Conservation (phyloP, 2,888 invertebrate species). For the Flabesymbios commensalis region DNA sequence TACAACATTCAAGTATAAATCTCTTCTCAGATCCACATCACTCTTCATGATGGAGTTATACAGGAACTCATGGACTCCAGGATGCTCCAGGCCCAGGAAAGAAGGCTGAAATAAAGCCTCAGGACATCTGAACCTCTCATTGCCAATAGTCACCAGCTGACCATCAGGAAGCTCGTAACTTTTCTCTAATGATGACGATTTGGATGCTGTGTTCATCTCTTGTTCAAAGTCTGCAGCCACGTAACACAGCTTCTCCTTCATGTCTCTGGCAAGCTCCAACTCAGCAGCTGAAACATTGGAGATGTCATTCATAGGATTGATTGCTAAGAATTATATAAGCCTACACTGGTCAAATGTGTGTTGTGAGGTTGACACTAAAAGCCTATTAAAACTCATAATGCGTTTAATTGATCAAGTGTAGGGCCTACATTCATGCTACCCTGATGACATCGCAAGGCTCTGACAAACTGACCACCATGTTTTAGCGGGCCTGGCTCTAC, state of each 20-base stretch:
- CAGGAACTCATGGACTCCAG: constrained; percentile 42
- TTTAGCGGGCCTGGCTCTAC: too few species aligned
- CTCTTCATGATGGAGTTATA: constrained; percentile 55
- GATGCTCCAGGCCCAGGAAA: constrained; percentile 39
- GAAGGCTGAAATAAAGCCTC: constrained; percentile 38
- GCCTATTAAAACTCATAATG: too few species aligned
- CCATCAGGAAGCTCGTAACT: constrained; percentile 44
- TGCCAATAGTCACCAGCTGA: constrained; percentile 48
- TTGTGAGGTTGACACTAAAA: too few species aligned
- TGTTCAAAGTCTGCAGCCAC: constrained; percentile 91
- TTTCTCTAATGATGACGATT: constrained; percentile 38
- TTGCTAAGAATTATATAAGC: too few species aligned
- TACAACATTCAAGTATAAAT: constrained; percentile 50
- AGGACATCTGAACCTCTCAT: constrained; percentile 42
- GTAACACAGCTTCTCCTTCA: constrained; percentile 91
- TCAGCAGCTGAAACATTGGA: too few species aligned
- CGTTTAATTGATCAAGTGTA: too few species aligned
- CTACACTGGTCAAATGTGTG: too few species aligned
- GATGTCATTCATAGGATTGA: too few species aligned
- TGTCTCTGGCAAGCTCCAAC: constrained; percentile 91
- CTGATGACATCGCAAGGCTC: too few species aligned
- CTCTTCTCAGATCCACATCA: constrained; percentile 47
- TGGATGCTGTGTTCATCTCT: constrained; percentile 73
- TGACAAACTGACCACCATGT: too few species aligned
- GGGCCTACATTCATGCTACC: too few species aligned